phyloP scores from a whole-genome alignment of 2,888 invertebrate genomes.

The Drosophila paranaensis region DNA sequence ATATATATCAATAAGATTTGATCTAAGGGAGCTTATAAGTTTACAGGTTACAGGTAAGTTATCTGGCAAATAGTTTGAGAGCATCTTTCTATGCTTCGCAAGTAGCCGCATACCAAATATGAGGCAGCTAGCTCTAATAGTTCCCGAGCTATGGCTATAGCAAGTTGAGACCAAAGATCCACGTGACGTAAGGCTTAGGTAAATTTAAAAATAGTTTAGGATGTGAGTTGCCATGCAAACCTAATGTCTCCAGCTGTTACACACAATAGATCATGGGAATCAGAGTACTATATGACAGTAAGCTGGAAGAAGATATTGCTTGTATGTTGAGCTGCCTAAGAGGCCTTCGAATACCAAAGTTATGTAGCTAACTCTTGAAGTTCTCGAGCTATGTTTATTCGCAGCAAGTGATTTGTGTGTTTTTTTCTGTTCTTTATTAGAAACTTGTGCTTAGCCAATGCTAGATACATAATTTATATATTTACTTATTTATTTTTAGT shows the following conservation, averaged over 20 bases:
- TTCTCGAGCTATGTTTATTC: not conserved
- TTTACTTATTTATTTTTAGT: not conserved
- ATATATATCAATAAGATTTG: too few species aligned
- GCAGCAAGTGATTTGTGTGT: constrained; percentile 6
- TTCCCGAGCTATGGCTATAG: not conserved
- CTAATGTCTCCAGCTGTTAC: not conserved
- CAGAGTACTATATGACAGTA: not conserved
- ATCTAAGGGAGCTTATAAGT: too few species aligned
- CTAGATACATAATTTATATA: constrained; percentile 39
- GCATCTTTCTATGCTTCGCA: not conserved
- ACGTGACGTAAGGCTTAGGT: not conserved
- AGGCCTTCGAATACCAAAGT: too few species aligned
- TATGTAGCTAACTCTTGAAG: too few species aligned
- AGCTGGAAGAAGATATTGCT: not conserved
- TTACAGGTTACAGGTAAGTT: not conserved
- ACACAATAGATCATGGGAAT: too few species aligned
- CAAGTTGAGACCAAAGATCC: too few species aligned
- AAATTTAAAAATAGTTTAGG: not conserved
- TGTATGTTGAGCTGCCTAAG: too few species aligned
- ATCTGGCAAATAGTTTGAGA: not conserved
- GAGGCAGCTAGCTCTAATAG: not conserved
- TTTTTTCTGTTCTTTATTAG: constrained; percentile 18
- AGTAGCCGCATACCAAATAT: not conserved
- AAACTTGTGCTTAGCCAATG: constrained; percentile 40
- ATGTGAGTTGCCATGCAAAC: not conserved